These are phyloP conservation scores for Ophiothrix spiculata DNA, from an alignment of 35 echinoderm and acorn worm genomes.

Conservation along the genomic window DNA sequence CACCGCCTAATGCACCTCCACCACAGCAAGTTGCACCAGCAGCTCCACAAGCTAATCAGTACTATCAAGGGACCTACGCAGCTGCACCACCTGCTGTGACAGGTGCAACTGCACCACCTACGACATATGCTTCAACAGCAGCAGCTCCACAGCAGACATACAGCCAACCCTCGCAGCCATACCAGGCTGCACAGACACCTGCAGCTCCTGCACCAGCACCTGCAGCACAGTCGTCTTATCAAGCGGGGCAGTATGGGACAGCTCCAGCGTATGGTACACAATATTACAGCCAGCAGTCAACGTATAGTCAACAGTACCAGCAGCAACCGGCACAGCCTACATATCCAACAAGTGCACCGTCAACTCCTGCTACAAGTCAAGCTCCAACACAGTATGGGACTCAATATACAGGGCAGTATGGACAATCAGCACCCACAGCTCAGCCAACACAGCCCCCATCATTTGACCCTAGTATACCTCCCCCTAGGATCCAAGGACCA, in stretches of 20 bases:
- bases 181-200: neutral
- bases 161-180: conserved; percentile 25
- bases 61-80: conserved; percentile 7
- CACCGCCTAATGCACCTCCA: conserved; percentile 19
- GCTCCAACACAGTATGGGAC: neutral
- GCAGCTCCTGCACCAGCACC: neutral
- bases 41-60: conserved; percentile 21
- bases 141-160: conserved; percentile 2
- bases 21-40: conserved; percentile 1
- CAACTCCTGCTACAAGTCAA: conserved; percentile 19
- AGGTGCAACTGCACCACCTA: neutral
- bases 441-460: neutral
- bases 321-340: conserved; percentile 31
- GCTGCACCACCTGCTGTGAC: neutral
- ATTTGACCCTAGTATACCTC: conserved; percentile 27
- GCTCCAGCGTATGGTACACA: neutral
- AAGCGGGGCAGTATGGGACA: neutral
- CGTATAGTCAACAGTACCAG: conserved; percentile 7
- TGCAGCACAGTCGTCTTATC: neutral
- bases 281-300: neutral
- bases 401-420: neutral
- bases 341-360: conserved; percentile 30
- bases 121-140: conserved; percentile 3
- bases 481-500: neutral
- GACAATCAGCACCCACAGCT: neutral